Base-by-base conservation (phyloP, 2,113 vertebrate genomes). In the Solenodon paradoxus region DNA sequence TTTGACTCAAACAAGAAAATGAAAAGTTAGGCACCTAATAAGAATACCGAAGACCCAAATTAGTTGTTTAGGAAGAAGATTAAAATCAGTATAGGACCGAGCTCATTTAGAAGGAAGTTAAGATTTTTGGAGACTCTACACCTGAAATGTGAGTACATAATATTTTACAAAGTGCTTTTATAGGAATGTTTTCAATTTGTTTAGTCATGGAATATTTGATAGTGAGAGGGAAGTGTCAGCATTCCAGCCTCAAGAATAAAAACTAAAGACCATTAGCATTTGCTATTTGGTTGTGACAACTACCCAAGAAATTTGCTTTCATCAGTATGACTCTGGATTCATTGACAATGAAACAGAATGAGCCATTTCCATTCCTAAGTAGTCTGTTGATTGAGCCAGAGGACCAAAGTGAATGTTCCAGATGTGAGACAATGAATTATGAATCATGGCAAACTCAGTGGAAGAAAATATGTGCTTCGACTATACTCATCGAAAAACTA, bases 1-100 rank as follows among this genome's bases (percentile, higher is more conserved):
- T 82, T 86, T 86, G 83, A 87, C 86, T 79, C 59, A 59, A 69
- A 90, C 8, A 35, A 69, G 72, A 87, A 96, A 87, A 96, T 24
- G 47, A 35, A 63, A 71, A 92, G 53, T 87, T 85, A 71, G 28
- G 38, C 40, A 17, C 49, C 30, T 24, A 9, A 81, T 89, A 45
- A 42, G 57, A 93, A 80, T 30, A 17, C 61, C 9, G 55, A 89
- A 68, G 51, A 85, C 49, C 49, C 77, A 93, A 69, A 61, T 79
- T 26, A 64, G 71, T 71, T 94, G 57, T 94, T 82, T 38, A 92
- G 45, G 40, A 22, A 92, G 55, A 85, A 1, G 24, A 89, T 45
- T 66, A 63, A 79, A 90, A 82, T 71, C 90, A 89, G 57, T 96
- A n/a, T 28, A 78, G 59, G 74, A 75, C 11, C 35, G 16, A 57